phyloP scores from a whole-genome alignment of 92 coral and sea anemone genomes.

The Pocillopora grandis region DNA sequence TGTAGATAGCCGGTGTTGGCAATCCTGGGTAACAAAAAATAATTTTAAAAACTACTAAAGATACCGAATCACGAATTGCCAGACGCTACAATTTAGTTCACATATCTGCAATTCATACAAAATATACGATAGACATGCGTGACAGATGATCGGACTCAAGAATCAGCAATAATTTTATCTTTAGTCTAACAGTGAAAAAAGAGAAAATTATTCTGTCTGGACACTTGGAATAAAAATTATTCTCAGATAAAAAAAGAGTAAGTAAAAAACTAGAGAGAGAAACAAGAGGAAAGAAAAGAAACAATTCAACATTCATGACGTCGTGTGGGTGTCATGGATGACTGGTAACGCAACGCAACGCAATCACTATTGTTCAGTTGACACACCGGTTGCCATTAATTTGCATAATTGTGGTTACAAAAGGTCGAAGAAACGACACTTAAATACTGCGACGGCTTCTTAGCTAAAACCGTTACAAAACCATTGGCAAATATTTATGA shows the following conservation, averaged over 20 bases:
- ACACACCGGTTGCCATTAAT: background rate
- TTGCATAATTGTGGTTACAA: slow-evolving; percentile 12
- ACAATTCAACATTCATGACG: too few relatives aligned
- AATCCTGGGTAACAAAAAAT: slow-evolving; percentile 51
- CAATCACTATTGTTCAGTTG: too few relatives aligned
- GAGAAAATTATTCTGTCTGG: too few relatives aligned
- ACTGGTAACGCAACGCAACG: slow-evolving; percentile 13
- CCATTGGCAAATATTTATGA: too few relatives aligned
- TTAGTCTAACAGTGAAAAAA: too few relatives aligned
- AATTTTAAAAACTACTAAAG: background rate
- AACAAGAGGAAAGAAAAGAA: too few relatives aligned
- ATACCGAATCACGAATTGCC: background rate
- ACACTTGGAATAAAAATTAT: background rate
- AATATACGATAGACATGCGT: too few relatives aligned
- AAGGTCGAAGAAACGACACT: background rate
- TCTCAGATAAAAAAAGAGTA: background rate
- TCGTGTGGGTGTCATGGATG: slow-evolving; percentile 2
- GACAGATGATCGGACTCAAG: too few relatives aligned
- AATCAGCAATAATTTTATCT: too few relatives aligned
- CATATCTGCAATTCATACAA: too few relatives aligned
- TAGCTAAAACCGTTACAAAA: background rate
- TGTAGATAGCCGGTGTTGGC: slow-evolving; percentile 82
- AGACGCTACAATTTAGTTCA: background rate
- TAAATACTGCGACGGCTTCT: background rate
- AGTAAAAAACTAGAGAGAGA: background rate